Evolutionary conservation across 1,140 invertebrate genomes (phyloP), one percentile per base, ranked within the genome.

Genomic region (Sycophaga agraensis): DNA sequence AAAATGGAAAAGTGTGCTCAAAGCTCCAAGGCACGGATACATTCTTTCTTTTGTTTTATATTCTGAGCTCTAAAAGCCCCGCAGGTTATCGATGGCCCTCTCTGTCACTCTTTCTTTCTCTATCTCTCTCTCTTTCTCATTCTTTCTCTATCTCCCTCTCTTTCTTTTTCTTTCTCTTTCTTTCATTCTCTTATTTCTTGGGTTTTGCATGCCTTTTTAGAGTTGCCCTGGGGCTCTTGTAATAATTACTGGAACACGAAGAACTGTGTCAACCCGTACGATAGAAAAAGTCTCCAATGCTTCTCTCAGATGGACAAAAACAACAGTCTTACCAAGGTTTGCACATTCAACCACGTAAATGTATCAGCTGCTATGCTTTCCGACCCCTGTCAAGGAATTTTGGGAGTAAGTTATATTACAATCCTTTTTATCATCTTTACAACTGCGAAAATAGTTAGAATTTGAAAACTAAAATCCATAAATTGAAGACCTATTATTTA

Each of bases 391-490:
- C 4, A 95, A 96, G 76, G 94, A 97, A 79, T 97, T 96, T 80
- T 97, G 95, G 95, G 93, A 97, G 94, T 97, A 85, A 87, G 89
- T n/a, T n/a, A n/a, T n/a, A n/a, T n/a, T n/a, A n/a, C n/a, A n/a
- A n/a, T n/a, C n/a, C n/a, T n/a, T n/a, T n/a, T n/a, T n/a, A n/a
- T n/a, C n/a, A n/a, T n/a, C n/a, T n/a, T n/a, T n/a, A n/a, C n/a
- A n/a, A n/a, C n/a, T n/a, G n/a, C n/a, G n/a, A n/a, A n/a, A n/a
- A n/a, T n/a, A n/a, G n/a, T n/a, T n/a, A n/a, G n/a, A n/a, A n/a
- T n/a, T n/a, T n/a, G n/a, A n/a, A n/a, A n/a, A n/a, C n/a, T n/a
- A n/a, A n/a, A n/a, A n/a, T n/a, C n/a, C n/a, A n/a, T n/a, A n/a
- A n/a, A n/a, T n/a, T n/a, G n/a, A n/a, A n/a, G n/a, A n/a, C n/a